Evolutionary conservation across 2,888 invertebrate genomes (phyloP), one percentile per base, ranked within the genome.

Genomic region (Cataglyphis albicans): DNA sequence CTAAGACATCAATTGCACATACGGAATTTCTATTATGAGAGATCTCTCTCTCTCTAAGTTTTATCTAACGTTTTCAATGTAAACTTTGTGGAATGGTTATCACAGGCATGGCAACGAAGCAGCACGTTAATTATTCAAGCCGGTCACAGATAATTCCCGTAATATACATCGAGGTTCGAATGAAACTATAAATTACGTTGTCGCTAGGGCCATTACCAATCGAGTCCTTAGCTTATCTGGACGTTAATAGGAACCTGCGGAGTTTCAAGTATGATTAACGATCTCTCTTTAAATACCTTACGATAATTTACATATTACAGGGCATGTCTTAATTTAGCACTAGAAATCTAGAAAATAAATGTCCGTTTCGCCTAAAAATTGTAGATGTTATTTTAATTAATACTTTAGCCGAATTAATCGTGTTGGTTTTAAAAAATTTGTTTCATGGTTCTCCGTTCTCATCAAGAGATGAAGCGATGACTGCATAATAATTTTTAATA

Each of bases 221-320:
- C 89, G 84, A 84, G 86, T 81, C 75, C 72, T 86, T 84, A 83
- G 87, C 82, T 85, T 84, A 76, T 73, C 81, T 73, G 68, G 86
- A 89, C 88, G 87, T 87, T 89, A 88, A 89, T 88, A 86, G 87
- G 74, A 86, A 87, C 87, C 82, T 83, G 86, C 81, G 74, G 88
- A 84, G 84, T 73, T 35, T 9, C 64, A 64, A 75, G 59, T 82
- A 75, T 89, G 88, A 89, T 89, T 89, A 88, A 89, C 89, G 88
- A 89, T 87, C 86, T 61, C 38, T 52, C 55, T 78, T 65, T 70
- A 84, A 65, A 78, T 84, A 70, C 78, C 86, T 84, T 88, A 84
- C 84, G 81, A 84, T 85, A 82, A 88, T 88, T 88, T 87, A 88
- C 85, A 88, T 85, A 88, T 84, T 86, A 75, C 83, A 29, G 67